Evolutionary conservation across 92 coral and sea anemone genomes (phyloP), one percentile per base, ranked within the genome.

Genomic region (Pocillopora meandrina): DNA sequence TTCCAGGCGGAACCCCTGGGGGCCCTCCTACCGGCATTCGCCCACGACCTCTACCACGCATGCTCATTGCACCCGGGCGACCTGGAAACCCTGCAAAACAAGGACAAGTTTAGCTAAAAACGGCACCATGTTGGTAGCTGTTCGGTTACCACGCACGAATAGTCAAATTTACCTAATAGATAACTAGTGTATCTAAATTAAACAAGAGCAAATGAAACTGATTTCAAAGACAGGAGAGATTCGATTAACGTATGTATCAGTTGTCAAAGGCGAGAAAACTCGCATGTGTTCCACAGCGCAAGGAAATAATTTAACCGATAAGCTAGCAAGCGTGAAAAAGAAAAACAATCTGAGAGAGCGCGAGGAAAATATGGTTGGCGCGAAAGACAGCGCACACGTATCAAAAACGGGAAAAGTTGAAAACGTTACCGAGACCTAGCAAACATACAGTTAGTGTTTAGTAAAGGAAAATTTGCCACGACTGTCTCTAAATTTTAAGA

Each of bases 41-140:
- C 17, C 98, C 98, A 35, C 98, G 94, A 56, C 99, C 99, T 78
- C 99, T 91, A 34, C 98, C 98, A 61, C 93, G 95, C 89, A 88
- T 88, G 72, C 89, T 61, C 81, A 88, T 84, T 49, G 84, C 80
- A 78, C 92, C 93, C 14, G 73, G 73, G 86, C 95, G 95, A 13
- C 92, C 95, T 18, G 95, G 85, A 78, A 93, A 91, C 52, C 95
- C 97, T 92, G 66, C 17, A 36, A 71, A 34, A 71, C 14, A 55
- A 76, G 2, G 56, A 70, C 23, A 18, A 76, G 10, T 9, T 49
- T 23, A n/a, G 21, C 12, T 31, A 1, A 56, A n/a, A 9, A 56
- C 2, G 17, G 63, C 47, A 31, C 26, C 31, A 49, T 0, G 23
- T 20, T 35, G 18, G 26, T 17, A 13, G 60, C 23, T 12, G 12